These are phyloP conservation scores for Amia ocellicauda DNA, from an alignment of 2,113 vertebrate species.

Conservation along the genomic window DNA sequence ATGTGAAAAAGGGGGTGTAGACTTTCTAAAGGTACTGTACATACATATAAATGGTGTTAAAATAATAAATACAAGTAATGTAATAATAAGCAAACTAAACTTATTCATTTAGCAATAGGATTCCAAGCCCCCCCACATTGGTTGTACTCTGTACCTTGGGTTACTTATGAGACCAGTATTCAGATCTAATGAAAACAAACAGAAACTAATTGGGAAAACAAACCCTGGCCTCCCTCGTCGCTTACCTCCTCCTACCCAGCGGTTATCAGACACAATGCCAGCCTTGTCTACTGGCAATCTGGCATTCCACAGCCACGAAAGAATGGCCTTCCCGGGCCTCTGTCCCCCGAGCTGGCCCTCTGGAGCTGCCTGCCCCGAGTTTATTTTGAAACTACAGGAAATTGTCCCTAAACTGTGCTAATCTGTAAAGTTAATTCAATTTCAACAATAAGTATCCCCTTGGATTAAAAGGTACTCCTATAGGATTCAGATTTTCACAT, in stretches of 20 bases:
- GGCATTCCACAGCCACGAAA: slow-evolving; percentile 50
- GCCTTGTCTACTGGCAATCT: slow-evolving; percentile 57
- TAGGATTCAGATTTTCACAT: no score
- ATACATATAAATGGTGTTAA: no score
- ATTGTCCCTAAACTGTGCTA: slow-evolving; percentile 56
- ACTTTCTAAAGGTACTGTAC: no score
- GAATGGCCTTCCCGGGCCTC: slow-evolving; percentile 56
- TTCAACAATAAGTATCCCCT: slow-evolving; percentile 43
- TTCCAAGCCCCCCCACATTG: no score
- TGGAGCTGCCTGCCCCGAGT: slow-evolving; percentile 34
- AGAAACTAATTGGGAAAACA: slow-evolving; percentile 67
- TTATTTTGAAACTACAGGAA: slow-evolving; percentile 68
- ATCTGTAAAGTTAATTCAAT: slow-evolving; percentile 49
- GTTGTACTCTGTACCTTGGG: background rate
- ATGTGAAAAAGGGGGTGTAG: no score
- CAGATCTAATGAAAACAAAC: slow-evolving; percentile 70
- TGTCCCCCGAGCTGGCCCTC: slow-evolving; percentile 25
- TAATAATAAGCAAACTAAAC: no score
- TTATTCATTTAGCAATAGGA: no score
- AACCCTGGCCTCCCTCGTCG: slow-evolving; percentile 42
- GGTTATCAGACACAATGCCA: slow-evolving; percentile 68
- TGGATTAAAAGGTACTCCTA: background rate
- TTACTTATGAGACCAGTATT: slow-evolving; percentile 46
- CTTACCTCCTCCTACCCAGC: slow-evolving; percentile 39
- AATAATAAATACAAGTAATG: no score